Evolutionary conservation across 2,113 vertebrate species (phyloP), one percentile per base, ranked within the genome.

Genomic region (Megaptera novaeangliae): DNA sequence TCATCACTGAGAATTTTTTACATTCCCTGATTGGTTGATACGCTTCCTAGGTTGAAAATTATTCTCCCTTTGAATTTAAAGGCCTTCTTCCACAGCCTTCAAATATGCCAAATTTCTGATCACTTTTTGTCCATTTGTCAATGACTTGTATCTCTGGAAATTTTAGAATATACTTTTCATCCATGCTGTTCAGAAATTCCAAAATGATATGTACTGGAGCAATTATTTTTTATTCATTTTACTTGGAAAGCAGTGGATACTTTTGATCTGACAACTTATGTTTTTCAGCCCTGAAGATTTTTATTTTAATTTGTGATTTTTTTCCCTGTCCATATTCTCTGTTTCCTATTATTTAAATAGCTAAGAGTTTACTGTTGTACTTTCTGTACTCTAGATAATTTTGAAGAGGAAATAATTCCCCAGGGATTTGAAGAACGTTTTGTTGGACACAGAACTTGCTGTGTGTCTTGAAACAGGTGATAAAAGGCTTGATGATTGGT

Each of bases 151-250:
- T 61, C 36, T 89, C 21, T 83, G 75, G 95, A 71, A 84, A 77
- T 18, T 49, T 87, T 49, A 64, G 25, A 52, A 25, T 25, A 72
- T 31, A 46, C 31, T 84, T 78, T 96, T 23, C 4, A 68, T 64
- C 4, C 12, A n/a, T 87, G 55, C 0, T 87, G 29, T 34, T 74
- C 20, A 91, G 15, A 75, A 85, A 89, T 64, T 80, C 84, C 34
- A 29, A 31, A 91, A 57, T 49, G 29, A 80, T 63, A 9, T 29
- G 21, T 55, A 72, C 4, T 31, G 12, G 7, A 52, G 6, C 8
- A 86, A 86, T 80, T 83, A 44, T 31, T 80, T 92, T 52, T 80
- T 15, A 69, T 46, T 27, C 31, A 66, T 64, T 83, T 89, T 74
- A 39, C 21, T 41, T 59, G 8, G 63, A 88, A 80, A 57, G 1